Evolutionary conservation across 2,797 vertebrate species (phyloP).

Genomic region (Danio jaintianensis): DNA sequence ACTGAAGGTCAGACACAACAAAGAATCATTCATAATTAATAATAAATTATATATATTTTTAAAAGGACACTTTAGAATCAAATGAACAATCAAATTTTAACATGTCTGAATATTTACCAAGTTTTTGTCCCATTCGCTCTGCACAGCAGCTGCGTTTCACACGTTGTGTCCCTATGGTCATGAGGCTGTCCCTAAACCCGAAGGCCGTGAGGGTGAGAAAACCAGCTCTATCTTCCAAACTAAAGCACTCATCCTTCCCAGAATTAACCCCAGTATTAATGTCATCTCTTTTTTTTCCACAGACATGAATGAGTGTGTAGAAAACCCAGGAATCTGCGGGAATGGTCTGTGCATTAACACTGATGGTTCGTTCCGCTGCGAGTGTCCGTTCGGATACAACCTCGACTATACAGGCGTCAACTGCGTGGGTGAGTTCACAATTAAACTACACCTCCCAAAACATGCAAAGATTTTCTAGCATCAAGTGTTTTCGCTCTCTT

Average conservation of each 20-base stretch:
- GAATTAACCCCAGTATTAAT: not conserved
- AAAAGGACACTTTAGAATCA: too few species aligned
- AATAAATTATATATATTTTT: too few species aligned
- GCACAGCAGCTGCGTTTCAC: conserved; percentile 74
- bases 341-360: conserved; percentile 94
- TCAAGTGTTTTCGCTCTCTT: too few species aligned
- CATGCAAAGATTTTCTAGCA: not conserved
- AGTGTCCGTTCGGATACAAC: conserved; percentile 94
- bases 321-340: conserved; percentile 88
- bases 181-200: conserved; percentile 83
- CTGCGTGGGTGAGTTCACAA: conserved; percentile 87
- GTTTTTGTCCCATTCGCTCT: not conserved
- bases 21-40: too few species aligned
- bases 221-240: not conserved
- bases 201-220: conserved; percentile 88
- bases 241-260: not conserved
- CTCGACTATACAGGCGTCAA: conserved; percentile 90
- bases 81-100: too few species aligned
- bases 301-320: conserved; percentile 95
- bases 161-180: conserved; percentile 91
- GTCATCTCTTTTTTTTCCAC: not conserved
- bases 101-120: not conserved
- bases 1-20: conserved; percentile 78
- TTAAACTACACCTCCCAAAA: not conserved
- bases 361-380: conserved; percentile 93